Evolutionary conservation across 1,140 invertebrate genomes (phyloP).

Genomic region (Chelonus insularis): DNA sequence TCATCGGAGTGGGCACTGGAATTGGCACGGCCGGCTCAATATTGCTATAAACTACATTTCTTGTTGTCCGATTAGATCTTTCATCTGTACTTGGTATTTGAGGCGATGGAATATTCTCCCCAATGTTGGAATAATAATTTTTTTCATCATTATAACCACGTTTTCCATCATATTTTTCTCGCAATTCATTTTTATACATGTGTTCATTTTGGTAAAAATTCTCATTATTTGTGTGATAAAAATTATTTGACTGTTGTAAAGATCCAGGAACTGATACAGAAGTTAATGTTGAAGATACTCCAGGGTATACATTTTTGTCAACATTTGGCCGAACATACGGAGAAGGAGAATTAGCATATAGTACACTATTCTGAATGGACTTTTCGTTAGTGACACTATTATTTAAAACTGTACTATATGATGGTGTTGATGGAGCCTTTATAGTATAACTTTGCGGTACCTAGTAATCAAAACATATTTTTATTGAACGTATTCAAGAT

Average conservation of each 20-base stretch:
- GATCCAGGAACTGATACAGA: constrained; percentile 5
- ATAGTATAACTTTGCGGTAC: constrained; percentile 62
- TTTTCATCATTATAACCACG: constrained; percentile 48
- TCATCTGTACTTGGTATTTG: constrained; percentile 42
- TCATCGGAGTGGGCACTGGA: constrained; percentile 34
- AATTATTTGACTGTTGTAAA: constrained; percentile 43
- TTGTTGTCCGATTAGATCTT: constrained; percentile 38
- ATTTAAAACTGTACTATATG: constrained; percentile 60
- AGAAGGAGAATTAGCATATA: constrained; percentile 55
- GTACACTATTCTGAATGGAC: constrained; percentile 39
- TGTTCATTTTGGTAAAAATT: constrained; percentile 52
- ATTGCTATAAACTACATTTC: constrained; percentile 54
- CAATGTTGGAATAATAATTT: constrained; percentile 55
- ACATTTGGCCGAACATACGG: constrained; percentile 45
- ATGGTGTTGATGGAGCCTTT: constrained; percentile 59
- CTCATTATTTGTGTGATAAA: constrained; percentile 36
- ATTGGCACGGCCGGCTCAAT: constrained; percentile 50
- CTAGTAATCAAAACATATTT: constrained; percentile 37
- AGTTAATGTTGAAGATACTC: neutral
- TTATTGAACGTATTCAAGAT: neutral
- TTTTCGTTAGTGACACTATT: constrained; percentile 50
- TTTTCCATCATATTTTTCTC: constrained; percentile 50
- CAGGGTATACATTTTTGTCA: constrained; percentile 45
- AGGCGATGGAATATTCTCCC: constrained; percentile 46
- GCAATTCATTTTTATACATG: constrained; percentile 46